phyloP scores from a whole-genome alignment of 2,113 vertebrate genomes.

The Euleptes europaea region DNA sequence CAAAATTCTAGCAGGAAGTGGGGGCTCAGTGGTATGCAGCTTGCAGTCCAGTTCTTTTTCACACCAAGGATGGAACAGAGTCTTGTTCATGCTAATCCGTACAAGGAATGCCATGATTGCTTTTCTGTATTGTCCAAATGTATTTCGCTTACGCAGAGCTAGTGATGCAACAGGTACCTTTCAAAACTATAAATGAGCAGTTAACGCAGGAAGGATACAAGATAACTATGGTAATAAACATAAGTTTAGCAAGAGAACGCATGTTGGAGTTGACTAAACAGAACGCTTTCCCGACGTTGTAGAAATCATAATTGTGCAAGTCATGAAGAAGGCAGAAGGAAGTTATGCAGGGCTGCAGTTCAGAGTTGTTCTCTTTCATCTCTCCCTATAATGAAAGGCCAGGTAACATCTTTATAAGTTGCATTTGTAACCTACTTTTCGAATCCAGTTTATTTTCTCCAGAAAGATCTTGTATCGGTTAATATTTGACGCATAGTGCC shows the following conservation, averaged over 20 bases:
- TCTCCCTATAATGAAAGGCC: neutral
- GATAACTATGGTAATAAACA: neutral
- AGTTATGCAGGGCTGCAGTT: rapidly evolving
- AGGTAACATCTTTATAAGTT: neutral
- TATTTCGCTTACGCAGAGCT: neutral
- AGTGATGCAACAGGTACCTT: constrained; percentile 21
- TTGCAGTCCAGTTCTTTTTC: neutral
- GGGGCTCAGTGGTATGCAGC: neutral
- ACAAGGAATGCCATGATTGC: neutral
- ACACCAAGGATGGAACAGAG: neutral
- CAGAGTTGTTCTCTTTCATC: neutral
- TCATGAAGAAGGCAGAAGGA: constrained; percentile 16
- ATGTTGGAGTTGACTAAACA: constrained; percentile 38
- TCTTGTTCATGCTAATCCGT: neutral
- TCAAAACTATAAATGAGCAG: constrained; percentile 44
- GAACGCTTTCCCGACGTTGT: constrained; percentile 16
- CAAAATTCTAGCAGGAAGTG: neutral
- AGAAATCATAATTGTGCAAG: neutral
- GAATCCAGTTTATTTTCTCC: no score
- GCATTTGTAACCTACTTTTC: no score
- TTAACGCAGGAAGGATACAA: constrained; percentile 13
- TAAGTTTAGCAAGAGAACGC: constrained; percentile 33
- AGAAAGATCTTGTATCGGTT: no score
- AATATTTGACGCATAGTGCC: no score
- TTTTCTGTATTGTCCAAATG: neutral